Conservation (phyloP, 2,797 vertebrate genomes). For the Peromyscus attwateri region DNA sequence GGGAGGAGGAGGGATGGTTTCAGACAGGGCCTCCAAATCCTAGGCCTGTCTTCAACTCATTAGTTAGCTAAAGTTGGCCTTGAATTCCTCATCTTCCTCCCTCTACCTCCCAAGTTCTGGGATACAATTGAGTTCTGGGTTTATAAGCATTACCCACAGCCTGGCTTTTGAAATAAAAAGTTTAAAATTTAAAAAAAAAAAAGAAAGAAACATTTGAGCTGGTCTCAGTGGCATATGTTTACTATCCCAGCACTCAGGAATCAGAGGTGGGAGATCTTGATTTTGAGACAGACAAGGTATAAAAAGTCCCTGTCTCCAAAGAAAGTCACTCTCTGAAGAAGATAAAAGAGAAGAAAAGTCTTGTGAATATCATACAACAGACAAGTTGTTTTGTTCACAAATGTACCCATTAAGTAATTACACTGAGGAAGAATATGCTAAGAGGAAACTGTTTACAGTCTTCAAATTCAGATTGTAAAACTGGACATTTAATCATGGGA, state of each 20-base stretch:
- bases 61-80: background rate
- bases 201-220: background rate
- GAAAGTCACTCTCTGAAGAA: background rate
- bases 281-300: background rate
- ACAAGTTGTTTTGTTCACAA: background rate
- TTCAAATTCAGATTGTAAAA: background rate
- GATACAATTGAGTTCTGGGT: background rate
- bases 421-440: background rate
- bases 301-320: background rate
- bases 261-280: background rate
- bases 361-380: background rate
- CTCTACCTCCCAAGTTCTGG: background rate
- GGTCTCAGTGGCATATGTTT: background rate
- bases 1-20: background rate
- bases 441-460: background rate
- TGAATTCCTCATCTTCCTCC: background rate
- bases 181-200: slow-evolving; percentile 54
- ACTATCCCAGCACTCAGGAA: background rate
- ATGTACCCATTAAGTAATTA: background rate
- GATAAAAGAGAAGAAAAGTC: background rate
- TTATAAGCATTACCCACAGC: slow-evolving; percentile 80
- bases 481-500: background rate
- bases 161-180: slow-evolving; percentile 78
- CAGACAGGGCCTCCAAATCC: background rate
- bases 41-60: background rate